Conservation (phyloP, 2,113 vertebrate genomes). For the Lepus americanus region DNA sequence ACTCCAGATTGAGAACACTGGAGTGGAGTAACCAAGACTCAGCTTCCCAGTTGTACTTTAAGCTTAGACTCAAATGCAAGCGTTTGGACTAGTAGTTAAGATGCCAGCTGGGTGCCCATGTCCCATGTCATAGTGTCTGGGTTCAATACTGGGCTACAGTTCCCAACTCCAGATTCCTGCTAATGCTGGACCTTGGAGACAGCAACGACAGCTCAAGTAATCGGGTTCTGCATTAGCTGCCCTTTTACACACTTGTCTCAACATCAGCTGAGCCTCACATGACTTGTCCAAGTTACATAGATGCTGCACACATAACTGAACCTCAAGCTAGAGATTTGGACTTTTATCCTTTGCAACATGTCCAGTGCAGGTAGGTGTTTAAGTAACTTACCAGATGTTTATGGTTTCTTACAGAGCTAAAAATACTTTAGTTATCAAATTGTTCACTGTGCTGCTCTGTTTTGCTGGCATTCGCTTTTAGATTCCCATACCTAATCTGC, state of each 20-base stretch:
- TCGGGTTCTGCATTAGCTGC: neutral
- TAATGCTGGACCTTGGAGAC: too few relatives aligned
- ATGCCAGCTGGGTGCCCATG: too few relatives aligned
- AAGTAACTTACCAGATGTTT: conserved; percentile 30
- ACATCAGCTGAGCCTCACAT: neutral
- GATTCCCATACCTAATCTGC: conserved; percentile 24
- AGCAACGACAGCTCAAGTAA: too few relatives aligned
- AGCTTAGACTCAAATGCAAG: too few relatives aligned
- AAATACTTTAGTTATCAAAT: conserved; percentile 27
- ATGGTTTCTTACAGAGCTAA: conserved; percentile 16
- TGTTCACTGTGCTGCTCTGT: conserved; percentile 44
- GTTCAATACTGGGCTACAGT: too few relatives aligned
- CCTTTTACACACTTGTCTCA: neutral
- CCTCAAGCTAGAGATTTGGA: neutral
- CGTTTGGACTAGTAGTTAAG: too few relatives aligned
- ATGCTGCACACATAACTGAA: neutral
- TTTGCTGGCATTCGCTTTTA: conserved; percentile 58
- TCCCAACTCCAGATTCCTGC: too few relatives aligned
- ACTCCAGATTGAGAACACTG: conserved; percentile 17
- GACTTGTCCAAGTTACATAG: neutral
- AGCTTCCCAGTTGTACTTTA: neutral
- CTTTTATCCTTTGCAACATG: neutral
- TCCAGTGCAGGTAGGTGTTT: neutral
- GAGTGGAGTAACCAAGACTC: neutral
- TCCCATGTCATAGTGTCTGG: too few relatives aligned